phyloP scores from a whole-genome alignment of 2,888 invertebrate species.

The Scaeva pyrastri region DNA sequence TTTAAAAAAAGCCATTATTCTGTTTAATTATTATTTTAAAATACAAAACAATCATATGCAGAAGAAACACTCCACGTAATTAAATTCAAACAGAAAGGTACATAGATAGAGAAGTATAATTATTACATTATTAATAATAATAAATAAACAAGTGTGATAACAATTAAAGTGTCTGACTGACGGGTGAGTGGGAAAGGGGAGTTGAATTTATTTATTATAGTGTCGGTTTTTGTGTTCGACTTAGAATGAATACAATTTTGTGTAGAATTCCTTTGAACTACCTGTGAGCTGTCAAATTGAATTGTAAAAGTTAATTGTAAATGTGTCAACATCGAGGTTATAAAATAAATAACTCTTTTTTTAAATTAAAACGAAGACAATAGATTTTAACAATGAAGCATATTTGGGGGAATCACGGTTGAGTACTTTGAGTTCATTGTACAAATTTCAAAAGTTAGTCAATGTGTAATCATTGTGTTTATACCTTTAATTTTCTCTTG shows the following conservation, averaged over 20 bases:
- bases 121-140: background rate
- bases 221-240: background rate
- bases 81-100: background rate
- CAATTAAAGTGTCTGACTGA: background rate
- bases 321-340: background rate
- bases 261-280: conserved; percentile 7
- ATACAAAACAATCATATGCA: background rate
- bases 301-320: background rate
- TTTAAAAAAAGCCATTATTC: background rate
- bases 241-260: background rate
- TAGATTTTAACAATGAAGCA: background rate
- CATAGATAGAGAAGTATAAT: conserved; percentile 2
- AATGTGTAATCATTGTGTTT: too few relatives aligned
- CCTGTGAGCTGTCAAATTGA: background rate
- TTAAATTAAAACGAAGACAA: background rate
- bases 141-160: conserved; percentile 4
- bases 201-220: background rate
- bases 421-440: conserved; percentile 1
- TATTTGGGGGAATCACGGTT: conserved; percentile 11
- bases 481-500: too few relatives aligned
- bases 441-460: too few relatives aligned
- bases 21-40: too few relatives aligned
- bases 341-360: background rate
- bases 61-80: background rate
- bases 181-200: background rate